A percentile compares a stretch with the other conserved stretches of the same genome.
Evolutionary conservation across 2,888 invertebrate species (phyloP).

Genomic region (Drosophila yooni): DNA sequence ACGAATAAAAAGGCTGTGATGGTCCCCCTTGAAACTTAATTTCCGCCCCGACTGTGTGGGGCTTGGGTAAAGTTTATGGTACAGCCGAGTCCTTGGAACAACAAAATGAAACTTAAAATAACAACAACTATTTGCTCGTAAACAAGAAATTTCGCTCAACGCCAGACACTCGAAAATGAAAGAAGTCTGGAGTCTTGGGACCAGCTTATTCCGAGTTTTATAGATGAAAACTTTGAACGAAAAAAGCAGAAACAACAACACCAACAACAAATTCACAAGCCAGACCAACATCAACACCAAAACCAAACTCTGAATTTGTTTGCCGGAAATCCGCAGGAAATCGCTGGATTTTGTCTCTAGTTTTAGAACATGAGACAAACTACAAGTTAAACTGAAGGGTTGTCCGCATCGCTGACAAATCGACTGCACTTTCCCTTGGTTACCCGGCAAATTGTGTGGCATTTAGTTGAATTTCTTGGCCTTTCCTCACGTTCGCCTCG

Average conservation of each 20-base stretch:
- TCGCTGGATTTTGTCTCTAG: constrained; percentile 70
- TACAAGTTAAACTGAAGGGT: constrained; percentile 60
- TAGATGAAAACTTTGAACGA: constrained; percentile 45
- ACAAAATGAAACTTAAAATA: constrained; percentile 81
- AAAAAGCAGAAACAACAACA: constrained; percentile 15
- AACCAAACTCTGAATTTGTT: constrained; percentile 77
- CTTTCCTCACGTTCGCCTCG: constrained; percentile 60
- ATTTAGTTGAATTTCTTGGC: constrained; percentile 66
- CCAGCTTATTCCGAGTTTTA: constrained; percentile 43
- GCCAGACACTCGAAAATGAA: constrained; percentile 71
- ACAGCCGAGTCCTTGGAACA: constrained; percentile 72
- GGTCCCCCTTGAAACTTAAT: constrained; percentile 70
- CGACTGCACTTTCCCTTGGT: constrained; percentile 43
- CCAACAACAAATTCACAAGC: constrained; percentile 14
- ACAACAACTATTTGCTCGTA: constrained; percentile 80
- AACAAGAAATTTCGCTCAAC: constrained; percentile 80
- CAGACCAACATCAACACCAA: constrained; percentile 49
- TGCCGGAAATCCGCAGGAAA: constrained; percentile 79
- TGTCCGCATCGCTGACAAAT: constrained; percentile 55
- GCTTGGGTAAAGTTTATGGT: constrained; percentile 62
- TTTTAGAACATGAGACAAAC: constrained; percentile 28
- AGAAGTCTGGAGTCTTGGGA: constrained; percentile 56
- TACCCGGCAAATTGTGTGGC: constrained; percentile 53
- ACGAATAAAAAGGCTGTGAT: constrained; percentile 29
- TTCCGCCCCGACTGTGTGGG: constrained; percentile 61